These are phyloP conservation scores for Boleophthalmus pectinirostris DNA, from an alignment of 2,113 vertebrate genomes.

Conservation along the genomic window DNA sequence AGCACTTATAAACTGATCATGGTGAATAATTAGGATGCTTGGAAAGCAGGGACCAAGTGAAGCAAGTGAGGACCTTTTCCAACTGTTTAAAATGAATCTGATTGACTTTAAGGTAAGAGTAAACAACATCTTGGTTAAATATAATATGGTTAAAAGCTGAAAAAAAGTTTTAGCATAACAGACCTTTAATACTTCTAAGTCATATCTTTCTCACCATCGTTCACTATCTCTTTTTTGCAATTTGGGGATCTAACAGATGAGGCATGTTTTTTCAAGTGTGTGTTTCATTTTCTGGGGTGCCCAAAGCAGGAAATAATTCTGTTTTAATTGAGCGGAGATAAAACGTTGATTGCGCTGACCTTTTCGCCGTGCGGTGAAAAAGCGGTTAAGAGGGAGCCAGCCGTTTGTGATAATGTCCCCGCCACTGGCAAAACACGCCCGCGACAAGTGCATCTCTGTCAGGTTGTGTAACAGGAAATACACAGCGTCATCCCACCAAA, in stretches of 20 bases:
- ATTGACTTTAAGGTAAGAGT: too few relatives aligned
- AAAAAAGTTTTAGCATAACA: background rate
- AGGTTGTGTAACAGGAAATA: background rate
- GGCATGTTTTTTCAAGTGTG: constrained; percentile 14
- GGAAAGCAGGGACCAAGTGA: too few relatives aligned
- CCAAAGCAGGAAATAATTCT: constrained; percentile 45
- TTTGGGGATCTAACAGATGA: constrained; percentile 25
- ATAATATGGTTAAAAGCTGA: background rate
- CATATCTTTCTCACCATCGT: background rate
- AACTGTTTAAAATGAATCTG: too few relatives aligned
- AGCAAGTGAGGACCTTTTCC: too few relatives aligned
- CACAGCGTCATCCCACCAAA: background rate
- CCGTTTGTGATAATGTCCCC: constrained; percentile 14
- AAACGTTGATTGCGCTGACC: constrained; percentile 60
- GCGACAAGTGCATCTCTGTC: background rate
- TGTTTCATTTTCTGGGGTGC: constrained; percentile 25
- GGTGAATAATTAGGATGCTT: too few relatives aligned
- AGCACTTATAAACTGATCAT: too few relatives aligned
- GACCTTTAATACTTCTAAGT: background rate
- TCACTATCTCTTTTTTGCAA: background rate
- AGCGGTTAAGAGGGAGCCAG: constrained; percentile 29
- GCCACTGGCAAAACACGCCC: background rate
- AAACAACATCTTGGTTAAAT: background rate
- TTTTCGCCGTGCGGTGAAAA: constrained; percentile 38
- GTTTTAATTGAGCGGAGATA: constrained; percentile 63